Evolutionary conservation across 2,797 vertebrate genomes (phyloP).

Genomic region (Scolopax rusticola): DNA sequence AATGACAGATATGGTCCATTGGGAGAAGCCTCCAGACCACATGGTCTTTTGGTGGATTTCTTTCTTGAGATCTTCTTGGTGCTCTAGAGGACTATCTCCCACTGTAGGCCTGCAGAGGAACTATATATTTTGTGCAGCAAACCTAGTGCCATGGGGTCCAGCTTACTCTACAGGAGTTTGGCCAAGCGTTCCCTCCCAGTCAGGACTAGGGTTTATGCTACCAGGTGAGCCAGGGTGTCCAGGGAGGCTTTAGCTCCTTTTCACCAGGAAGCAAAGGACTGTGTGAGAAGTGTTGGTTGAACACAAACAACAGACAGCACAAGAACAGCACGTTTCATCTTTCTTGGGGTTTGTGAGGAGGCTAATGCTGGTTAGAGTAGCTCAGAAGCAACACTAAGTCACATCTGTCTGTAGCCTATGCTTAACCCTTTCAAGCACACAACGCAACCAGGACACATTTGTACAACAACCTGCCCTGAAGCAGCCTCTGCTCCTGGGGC

Average conservation of each 20-base stretch:
- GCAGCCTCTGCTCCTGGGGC: not conserved
- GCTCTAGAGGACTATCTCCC: not conserved
- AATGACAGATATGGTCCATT: not conserved
- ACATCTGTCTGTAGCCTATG: not conserved
- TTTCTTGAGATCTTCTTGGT: not conserved
- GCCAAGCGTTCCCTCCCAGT: not conserved
- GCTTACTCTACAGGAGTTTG: not conserved
- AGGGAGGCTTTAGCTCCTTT: not conserved
- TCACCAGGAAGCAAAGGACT: not conserved
- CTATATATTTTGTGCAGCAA: not conserved
- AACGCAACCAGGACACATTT: not conserved
- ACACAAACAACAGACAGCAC: not conserved
- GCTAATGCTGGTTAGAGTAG: not conserved
- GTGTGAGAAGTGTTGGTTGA: not conserved
- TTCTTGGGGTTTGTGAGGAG: not conserved
- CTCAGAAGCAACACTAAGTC: not conserved
- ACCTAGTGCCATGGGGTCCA: not conserved
- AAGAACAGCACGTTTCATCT: not conserved
- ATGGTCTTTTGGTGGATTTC: not conserved
- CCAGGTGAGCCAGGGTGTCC: not conserved
- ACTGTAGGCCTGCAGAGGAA: not conserved
- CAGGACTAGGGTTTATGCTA: fast-evolving
- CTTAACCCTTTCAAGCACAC: not conserved
- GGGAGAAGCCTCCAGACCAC: not conserved
- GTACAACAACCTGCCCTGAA: not conserved